Percentiles rank a stretch among this genome's conserved stretches.
phyloP scores from a whole-genome alignment of 2,113 vertebrate genomes.

The Crotalus helleri region DNA sequence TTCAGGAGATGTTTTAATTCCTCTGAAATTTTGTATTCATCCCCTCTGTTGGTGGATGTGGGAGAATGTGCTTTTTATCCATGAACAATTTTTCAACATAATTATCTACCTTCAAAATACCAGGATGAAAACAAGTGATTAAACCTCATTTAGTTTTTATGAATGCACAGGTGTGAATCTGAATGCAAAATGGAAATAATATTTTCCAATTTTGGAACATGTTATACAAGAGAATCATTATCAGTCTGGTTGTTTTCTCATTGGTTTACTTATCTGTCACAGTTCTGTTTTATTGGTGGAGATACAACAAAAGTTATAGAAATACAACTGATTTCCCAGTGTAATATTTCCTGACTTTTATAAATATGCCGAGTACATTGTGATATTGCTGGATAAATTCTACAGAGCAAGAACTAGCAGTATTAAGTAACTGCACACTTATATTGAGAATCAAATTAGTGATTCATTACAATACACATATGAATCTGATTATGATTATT shows the following conservation, averaged over 20 bases:
- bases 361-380: not conserved
- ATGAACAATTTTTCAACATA: slow-evolving; percentile 13
- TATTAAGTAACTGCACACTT: not conserved
- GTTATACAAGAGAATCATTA: not conserved
- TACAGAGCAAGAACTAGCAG: not conserved
- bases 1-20: not conserved
- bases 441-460: not conserved
- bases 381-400: not conserved
- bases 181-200: slow-evolving; percentile 1
- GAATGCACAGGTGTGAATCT: slow-evolving; percentile 22
- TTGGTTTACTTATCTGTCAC: not conserved
- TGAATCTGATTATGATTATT: not conserved
- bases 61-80: slow-evolving; percentile 2
- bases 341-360: not conserved
- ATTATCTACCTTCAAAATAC: slow-evolving; percentile 16
- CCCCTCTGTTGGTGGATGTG: not conserved
- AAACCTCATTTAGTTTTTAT: slow-evolving; percentile 1
- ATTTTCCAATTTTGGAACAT: slow-evolving; percentile 5
- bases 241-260: not conserved
- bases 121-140: slow-evolving; percentile 23
- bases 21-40: not conserved
- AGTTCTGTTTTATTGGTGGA: not conserved
- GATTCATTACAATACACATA: not conserved
- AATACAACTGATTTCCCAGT: not conserved
- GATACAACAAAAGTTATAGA: not conserved